A percentile compares a stretch with the other conserved stretches of the same genome.
Conservation (phyloP, 2,113 vertebrate genomes). For the Turdus rufiventris region DNA sequence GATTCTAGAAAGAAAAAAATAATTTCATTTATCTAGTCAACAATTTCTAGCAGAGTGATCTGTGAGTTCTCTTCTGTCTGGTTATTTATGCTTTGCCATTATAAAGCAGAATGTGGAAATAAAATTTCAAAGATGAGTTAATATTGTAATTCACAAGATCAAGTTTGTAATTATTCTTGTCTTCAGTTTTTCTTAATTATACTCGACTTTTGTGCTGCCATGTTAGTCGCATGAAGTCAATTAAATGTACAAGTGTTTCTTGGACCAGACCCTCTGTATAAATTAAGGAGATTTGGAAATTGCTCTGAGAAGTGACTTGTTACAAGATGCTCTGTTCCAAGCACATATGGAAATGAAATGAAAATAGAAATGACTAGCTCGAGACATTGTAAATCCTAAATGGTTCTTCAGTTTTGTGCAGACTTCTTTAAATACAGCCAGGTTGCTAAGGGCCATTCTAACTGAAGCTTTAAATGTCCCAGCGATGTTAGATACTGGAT, state of each 20-base stretch:
- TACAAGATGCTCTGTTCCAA: slow-evolving; percentile 16
- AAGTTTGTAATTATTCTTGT: slow-evolving; percentile 24
- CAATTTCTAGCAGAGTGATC: slow-evolving; percentile 36
- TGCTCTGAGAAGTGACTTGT: slow-evolving; percentile 2
- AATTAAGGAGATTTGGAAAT: slow-evolving; percentile 18
- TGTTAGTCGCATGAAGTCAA: slow-evolving; percentile 36
- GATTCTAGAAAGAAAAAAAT: slow-evolving; percentile 43
- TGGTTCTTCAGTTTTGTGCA: neutral
- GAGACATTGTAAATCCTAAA: neutral
- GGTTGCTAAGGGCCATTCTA: neutral
- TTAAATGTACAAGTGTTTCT: slow-evolving; percentile 31
- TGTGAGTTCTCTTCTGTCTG: neutral
- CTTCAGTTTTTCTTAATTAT: slow-evolving; percentile 28
- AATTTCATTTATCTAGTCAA: slow-evolving; percentile 57
- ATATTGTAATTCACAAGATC: neutral
- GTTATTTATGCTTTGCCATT: neutral
- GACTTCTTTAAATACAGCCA: neutral
- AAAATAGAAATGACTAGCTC: slow-evolving; percentile 12
- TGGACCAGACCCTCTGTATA: slow-evolving; percentile 27
- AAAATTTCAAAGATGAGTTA: slow-evolving; percentile 32
- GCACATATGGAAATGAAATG: slow-evolving; percentile 47
- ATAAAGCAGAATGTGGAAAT: slow-evolving; percentile 6
- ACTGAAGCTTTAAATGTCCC: neutral
- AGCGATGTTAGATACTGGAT: neutral
- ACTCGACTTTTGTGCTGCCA: neutral